Conservation (phyloP, 2,888 invertebrate species). For the Sepiola atlantica region DNA sequence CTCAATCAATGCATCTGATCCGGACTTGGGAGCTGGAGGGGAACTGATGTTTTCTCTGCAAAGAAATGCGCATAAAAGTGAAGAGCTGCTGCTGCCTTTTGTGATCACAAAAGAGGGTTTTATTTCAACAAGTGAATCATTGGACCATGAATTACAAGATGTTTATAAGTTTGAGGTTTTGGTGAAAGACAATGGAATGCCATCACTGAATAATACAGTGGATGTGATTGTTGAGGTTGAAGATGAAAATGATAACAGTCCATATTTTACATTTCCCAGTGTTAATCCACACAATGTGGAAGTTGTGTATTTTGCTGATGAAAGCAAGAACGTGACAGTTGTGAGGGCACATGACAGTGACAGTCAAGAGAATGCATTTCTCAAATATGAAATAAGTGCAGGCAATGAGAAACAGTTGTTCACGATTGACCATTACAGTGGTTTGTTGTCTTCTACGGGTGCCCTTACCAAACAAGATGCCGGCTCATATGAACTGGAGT, state of each 20-base stretch:
- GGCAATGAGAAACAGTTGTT: constrained; percentile 32
- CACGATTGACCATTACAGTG: not conserved
- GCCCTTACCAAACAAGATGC: constrained; percentile 32
- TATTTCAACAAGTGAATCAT: constrained; percentile 8
- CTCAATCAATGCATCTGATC: constrained; percentile 32
- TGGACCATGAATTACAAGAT: constrained; percentile 32
- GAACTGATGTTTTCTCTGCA: not conserved
- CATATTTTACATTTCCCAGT: constrained; percentile 22
- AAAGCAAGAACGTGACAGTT: constrained; percentile 11
- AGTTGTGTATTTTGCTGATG: not conserved
- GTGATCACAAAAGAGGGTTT: not conserved
- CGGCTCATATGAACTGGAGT: constrained; percentile 13
- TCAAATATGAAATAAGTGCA: not conserved
- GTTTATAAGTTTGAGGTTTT: constrained; percentile 32
- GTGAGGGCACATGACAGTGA: constrained; percentile 32
- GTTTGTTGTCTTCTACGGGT: constrained; percentile 32
- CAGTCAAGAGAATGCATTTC: constrained; percentile 32
- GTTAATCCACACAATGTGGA: not conserved
- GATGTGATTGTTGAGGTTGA: constrained; percentile 32
- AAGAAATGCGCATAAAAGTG: not conserved
- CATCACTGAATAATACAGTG: constrained; percentile 22
- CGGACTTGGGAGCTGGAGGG: not conserved
- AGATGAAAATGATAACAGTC: constrained; percentile 32
- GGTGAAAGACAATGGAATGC: not conserved
- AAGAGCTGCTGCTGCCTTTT: not conserved